These are phyloP conservation scores for Nemotelus pantherinus DNA, from an alignment of 2,888 invertebrate genomes.

Conservation along the genomic window DNA sequence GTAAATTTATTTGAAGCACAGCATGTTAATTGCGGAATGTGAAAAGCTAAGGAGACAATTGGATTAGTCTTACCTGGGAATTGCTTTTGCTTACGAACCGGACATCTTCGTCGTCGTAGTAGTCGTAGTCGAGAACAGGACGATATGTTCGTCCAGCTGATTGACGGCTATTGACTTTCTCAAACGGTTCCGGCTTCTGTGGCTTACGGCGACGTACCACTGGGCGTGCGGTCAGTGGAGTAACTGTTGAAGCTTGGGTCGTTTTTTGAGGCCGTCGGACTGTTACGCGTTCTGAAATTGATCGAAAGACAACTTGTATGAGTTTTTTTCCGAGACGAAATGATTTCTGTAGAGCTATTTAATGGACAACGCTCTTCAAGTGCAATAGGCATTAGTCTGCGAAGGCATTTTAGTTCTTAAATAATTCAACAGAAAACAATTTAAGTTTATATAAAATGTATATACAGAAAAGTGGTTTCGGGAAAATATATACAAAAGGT, in stretches of 20 bases:
- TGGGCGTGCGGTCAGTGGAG: constrained; percentile 54
- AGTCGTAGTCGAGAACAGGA: constrained; percentile 71
- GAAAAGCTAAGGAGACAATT: not conserved
- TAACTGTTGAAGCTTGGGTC: constrained; percentile 57
- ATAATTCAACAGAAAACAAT: too few relatives aligned
- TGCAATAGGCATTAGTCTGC: too few relatives aligned
- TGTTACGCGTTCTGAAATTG: constrained; percentile 53
- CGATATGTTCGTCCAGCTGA: constrained; percentile 57
- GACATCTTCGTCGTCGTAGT: constrained; percentile 74
- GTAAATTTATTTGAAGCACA: too few relatives aligned
- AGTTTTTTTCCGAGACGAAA: too few relatives aligned
- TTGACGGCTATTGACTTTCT: constrained; percentile 54
- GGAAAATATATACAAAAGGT: too few relatives aligned
- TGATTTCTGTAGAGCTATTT: too few relatives aligned
- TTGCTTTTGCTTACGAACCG: constrained; percentile 68
- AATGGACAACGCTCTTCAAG: too few relatives aligned
- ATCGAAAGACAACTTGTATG: not conserved
- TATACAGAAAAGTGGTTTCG: too few relatives aligned
- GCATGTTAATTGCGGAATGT: too few relatives aligned
- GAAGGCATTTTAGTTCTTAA: too few relatives aligned
- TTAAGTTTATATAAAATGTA: too few relatives aligned
- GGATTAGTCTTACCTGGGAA: constrained; percentile 63
- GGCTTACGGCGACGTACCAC: constrained; percentile 50
- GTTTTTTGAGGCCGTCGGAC: constrained; percentile 56
- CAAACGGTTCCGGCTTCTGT: constrained; percentile 56